phyloP scores from a whole-genome alignment of 2,797 vertebrate species.

The Myotis findleyi region DNA sequence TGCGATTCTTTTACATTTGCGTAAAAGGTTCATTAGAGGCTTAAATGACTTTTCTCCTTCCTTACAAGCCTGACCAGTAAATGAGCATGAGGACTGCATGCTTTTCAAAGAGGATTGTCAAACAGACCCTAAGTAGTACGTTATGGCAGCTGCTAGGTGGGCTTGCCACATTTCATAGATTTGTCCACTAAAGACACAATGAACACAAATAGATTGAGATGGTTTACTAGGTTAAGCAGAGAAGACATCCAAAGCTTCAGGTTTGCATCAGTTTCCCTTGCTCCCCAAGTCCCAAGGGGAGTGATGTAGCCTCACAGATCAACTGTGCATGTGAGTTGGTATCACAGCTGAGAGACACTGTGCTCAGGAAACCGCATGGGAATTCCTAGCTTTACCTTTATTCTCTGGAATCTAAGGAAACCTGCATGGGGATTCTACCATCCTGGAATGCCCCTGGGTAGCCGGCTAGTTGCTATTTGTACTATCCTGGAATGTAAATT shows the following conservation, averaged over 20 bases:
- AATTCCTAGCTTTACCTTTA: not conserved
- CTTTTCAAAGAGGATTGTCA: not conserved
- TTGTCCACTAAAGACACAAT: not conserved
- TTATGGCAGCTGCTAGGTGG: not conserved
- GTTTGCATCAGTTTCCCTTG: not conserved
- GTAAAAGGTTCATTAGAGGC: not conserved
- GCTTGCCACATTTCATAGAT: not conserved
- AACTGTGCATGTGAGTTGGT: accelerated
- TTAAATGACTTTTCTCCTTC: not conserved
- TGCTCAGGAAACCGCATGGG: not conserved
- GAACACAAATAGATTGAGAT: not conserved
- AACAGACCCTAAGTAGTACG: not conserved
- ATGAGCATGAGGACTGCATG: not conserved
- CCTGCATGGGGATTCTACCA: not conserved
- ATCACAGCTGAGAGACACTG: not conserved
- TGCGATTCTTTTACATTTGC: not conserved
- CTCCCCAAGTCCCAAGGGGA: accelerated
- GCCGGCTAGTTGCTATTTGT: not conserved
- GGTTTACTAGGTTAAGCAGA: not conserved
- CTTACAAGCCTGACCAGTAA: not conserved
- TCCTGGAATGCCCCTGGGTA: not conserved
- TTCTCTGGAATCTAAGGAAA: not conserved
- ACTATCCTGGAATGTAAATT: not conserved
- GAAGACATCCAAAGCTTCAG: not conserved
- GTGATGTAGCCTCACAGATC: accelerated